These are phyloP conservation scores for Nasonia vitripennis DNA, from an alignment of 1,140 invertebrate species.

Conservation along the genomic window DNA sequence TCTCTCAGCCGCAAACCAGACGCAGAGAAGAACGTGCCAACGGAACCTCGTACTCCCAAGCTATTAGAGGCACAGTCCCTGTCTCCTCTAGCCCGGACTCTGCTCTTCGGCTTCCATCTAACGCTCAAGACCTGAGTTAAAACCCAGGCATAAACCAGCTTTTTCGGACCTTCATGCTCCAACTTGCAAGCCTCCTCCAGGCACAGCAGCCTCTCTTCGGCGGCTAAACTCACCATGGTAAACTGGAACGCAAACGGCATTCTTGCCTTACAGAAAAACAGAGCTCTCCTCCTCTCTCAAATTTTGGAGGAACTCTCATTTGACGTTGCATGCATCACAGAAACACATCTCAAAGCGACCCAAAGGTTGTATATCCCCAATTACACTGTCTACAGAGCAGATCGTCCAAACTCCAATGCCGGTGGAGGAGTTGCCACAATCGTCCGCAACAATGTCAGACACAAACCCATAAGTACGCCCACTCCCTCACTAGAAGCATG, in stretches of 20 bases:
- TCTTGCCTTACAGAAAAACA: slow-evolving; percentile 21
- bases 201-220: background rate
- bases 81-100: too few species aligned
- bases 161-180: slow-evolving; percentile 30
- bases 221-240: slow-evolving; percentile 22
- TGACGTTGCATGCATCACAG: slow-evolving; percentile 53
- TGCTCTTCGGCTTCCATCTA: too few species aligned
- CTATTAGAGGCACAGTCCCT: too few species aligned
- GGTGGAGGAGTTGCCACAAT: slow-evolving; percentile 27
- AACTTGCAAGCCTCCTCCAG: background rate
- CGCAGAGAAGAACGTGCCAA: too few species aligned
- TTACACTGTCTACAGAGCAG: slow-evolving; percentile 48
- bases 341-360: slow-evolving; percentile 52
- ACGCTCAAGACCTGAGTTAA: background rate
- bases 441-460: background rate
- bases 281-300: slow-evolving; percentile 37
- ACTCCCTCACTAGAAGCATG: background rate
- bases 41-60: too few species aligned
- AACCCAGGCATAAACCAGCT: background rate
- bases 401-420: slow-evolving; percentile 22
- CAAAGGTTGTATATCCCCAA: slow-evolving; percentile 31
- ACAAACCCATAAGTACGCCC: background rate
- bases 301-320: slow-evolving; percentile 46
- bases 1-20: too few species aligned
- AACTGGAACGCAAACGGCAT: slow-evolving; percentile 56